phyloP scores from a whole-genome alignment of 2,797 vertebrate genomes.

The Neostethus bicornis region DNA sequence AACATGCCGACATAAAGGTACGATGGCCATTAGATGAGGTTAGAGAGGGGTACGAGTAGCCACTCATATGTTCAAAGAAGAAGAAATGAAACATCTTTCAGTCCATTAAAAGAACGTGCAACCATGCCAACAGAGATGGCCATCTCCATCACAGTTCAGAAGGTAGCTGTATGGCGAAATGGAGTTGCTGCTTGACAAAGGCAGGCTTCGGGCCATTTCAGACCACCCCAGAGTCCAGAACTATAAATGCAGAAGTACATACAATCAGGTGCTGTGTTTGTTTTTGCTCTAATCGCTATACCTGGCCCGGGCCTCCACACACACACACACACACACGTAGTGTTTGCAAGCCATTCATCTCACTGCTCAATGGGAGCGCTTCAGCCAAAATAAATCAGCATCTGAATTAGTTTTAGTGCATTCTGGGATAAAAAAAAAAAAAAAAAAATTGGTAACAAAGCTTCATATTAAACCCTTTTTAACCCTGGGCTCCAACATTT shows the following conservation, averaged over 20 bases:
- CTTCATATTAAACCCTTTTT: conserved; percentile 27
- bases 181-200: conserved; percentile 46
- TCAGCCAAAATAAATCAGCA: conserved; percentile 47
- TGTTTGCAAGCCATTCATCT: conserved; percentile 56
- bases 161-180: conserved; percentile 45
- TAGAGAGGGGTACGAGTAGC: conserved; percentile 36
- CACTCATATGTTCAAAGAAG: conserved; percentile 56
- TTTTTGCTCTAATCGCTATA: conserved; percentile 59
- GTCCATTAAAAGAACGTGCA: conserved; percentile 48
- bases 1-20: conserved; percentile 45
- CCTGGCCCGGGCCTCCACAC: conserved; percentile 36
- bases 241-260: conserved; percentile 58
- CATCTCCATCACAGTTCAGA: conserved; percentile 52
- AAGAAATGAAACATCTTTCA: conserved; percentile 61
- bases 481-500: conserved; percentile 21
- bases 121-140: conserved; percentile 39
- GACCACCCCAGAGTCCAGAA: conserved; percentile 40
- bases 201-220: conserved; percentile 53
- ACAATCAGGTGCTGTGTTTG: conserved; percentile 63
- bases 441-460: conserved; percentile 1
- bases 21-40: conserved; percentile 52
- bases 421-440: conserved; percentile 37
- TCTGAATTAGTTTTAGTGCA: conserved; percentile 37
- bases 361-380: conserved; percentile 44
- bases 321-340: conserved; percentile 28